A percentile compares a stretch with the other conserved stretches of the same genome.
phyloP scores from a whole-genome alignment of 2,113 vertebrate species.

The Megalops atlanticus region DNA sequence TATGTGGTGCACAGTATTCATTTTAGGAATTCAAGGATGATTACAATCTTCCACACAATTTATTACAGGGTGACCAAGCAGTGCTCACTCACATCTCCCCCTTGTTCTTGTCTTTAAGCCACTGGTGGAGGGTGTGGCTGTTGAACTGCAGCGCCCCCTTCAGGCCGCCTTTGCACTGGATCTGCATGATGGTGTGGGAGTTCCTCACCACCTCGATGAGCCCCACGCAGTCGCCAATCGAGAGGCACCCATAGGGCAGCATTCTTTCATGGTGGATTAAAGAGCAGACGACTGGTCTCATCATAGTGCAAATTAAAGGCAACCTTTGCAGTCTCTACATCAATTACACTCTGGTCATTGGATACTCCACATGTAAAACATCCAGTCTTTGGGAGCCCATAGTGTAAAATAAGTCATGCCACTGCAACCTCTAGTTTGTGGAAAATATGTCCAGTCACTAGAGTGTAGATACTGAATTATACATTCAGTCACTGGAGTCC shows the following conservation, averaged over 20 bases:
- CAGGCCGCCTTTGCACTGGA: conserved; percentile 96
- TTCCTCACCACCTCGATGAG: conserved; percentile 96
- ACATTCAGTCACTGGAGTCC: neutral
- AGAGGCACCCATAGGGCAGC: conserved; percentile 97
- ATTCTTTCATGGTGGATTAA: conserved; percentile 76
- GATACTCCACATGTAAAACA: too few species aligned
- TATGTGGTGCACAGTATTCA: too few species aligned
- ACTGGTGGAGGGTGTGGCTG: conserved; percentile 93
- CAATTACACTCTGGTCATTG: too few species aligned
- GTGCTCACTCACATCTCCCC: conserved; percentile 87
- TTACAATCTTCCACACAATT: neutral
- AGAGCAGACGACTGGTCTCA: conserved; percentile 16
- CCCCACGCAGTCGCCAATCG: conserved; percentile 95
- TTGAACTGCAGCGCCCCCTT: conserved; percentile 98
- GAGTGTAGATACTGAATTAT: neutral
- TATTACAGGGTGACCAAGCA: neutral
- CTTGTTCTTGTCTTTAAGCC: conserved; percentile 98
- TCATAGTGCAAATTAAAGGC: neutral
- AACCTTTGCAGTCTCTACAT: too few species aligned
- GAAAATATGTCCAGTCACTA: neutral
- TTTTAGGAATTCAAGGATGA: too few species aligned
- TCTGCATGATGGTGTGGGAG: conserved; percentile 98
- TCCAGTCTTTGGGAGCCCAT: too few species aligned
- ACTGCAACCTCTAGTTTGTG: neutral
- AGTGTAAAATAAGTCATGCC: too few species aligned